These are phyloP conservation scores for Podarcis cretensis DNA, from an alignment of 2,113 vertebrate genomes.

Conservation along the genomic window DNA sequence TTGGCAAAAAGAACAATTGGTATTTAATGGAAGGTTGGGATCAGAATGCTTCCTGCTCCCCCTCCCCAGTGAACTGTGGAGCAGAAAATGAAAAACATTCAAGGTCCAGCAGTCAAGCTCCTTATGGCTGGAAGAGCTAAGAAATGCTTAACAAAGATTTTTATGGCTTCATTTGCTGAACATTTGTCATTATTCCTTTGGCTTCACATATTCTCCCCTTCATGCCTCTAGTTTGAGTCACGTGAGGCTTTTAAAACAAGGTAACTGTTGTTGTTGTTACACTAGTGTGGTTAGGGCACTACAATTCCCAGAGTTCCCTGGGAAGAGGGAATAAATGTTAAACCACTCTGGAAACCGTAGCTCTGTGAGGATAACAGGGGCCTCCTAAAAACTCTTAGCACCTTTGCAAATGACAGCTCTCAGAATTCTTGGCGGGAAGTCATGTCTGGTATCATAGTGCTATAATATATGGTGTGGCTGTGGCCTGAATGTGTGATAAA, in stretches of 20 bases:
- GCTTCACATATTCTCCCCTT: slow-evolving; percentile 27
- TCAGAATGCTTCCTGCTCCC: slow-evolving; percentile 50
- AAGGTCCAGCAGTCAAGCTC: slow-evolving; percentile 64
- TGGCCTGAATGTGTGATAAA: no score
- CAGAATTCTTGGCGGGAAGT: no score
- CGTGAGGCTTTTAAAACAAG: background rate
- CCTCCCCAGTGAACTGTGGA: slow-evolving; percentile 49
- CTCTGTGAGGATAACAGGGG: no score
- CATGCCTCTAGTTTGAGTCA: slow-evolving; percentile 43
- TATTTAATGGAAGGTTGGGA: slow-evolving; percentile 68
- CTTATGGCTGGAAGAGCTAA: slow-evolving; percentile 68
- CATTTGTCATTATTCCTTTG: slow-evolving; percentile 64
- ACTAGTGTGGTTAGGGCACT: no score
- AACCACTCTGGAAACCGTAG: no score
- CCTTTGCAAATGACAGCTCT: no score
- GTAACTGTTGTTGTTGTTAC: background rate
- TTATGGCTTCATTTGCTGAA: slow-evolving; percentile 71
- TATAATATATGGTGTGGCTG: no score
- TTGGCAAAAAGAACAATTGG: slow-evolving; percentile 70
- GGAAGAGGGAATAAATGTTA: no score
- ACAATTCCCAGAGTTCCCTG: no score
- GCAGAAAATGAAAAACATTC: slow-evolving; percentile 69
- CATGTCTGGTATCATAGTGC: no score
- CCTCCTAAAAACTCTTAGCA: no score
- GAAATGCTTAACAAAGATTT: slow-evolving; percentile 65